These are phyloP conservation scores for Myrmecophaga tridactyla DNA, from an alignment of 2,113 vertebrate genomes.

Conservation along the genomic window DNA sequence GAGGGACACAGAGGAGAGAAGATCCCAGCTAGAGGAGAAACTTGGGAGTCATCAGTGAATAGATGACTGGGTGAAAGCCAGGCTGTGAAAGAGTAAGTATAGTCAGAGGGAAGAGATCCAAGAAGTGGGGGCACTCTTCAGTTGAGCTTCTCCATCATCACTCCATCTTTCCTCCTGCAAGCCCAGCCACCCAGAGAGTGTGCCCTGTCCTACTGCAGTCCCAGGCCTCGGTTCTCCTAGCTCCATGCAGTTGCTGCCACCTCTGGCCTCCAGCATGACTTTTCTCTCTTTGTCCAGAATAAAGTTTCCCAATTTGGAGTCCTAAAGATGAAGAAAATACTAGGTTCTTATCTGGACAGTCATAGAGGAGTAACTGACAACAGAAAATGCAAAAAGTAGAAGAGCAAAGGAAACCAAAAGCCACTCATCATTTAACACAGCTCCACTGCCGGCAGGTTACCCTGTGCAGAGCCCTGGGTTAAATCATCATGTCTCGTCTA, in stretches of 20 bases:
- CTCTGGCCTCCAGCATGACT: not conserved
- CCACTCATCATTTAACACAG: not conserved
- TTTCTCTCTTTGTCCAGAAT: not conserved
- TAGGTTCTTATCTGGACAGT: not conserved
- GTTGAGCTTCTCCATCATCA: not conserved
- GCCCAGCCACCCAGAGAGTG: not conserved
- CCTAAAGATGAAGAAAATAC: not conserved
- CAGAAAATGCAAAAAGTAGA: not conserved
- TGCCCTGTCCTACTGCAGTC: not conserved
- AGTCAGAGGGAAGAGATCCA: not conserved
- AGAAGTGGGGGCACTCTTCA: not conserved
- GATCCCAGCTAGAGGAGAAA: not conserved
- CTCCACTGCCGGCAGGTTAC: not conserved
- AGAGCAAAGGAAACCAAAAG: not conserved
- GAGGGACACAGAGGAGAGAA: not conserved
- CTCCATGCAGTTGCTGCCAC: not conserved
- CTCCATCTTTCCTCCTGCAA: not conserved
- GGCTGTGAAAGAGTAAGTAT: not conserved
- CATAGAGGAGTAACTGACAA: not conserved
- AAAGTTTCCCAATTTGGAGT: not conserved
- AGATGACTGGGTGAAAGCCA: not conserved
- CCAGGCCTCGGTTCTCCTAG: not conserved
- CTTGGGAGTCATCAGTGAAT: not conserved
- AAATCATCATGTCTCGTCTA: not conserved
- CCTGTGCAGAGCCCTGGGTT: not conserved